These are phyloP conservation scores for Cebidichthys violaceus DNA, from an alignment of 2,113 vertebrate genomes.

Conservation along the genomic window DNA sequence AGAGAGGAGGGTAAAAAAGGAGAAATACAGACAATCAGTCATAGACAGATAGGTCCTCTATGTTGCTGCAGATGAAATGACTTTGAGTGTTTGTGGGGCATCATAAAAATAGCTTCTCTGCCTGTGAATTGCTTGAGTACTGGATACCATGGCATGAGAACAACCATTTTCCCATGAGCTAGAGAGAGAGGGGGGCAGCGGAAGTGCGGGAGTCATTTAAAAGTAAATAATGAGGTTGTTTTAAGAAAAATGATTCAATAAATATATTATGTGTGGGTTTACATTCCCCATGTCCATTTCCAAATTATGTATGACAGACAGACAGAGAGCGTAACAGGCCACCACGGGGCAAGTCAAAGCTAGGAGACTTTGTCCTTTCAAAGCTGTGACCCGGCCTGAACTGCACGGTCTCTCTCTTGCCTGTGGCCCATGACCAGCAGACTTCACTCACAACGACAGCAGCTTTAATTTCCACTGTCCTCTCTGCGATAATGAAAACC, in stretches of 20 bases:
- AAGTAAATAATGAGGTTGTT: constrained; percentile 56
- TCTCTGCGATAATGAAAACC: constrained; percentile 18
- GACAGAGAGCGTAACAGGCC: constrained; percentile 21
- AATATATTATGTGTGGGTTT: constrained; percentile 29
- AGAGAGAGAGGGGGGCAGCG: background rate
- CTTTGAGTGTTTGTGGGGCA: constrained; percentile 29
- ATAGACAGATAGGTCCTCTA: constrained; percentile 14
- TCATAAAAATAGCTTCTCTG: constrained; percentile 72
- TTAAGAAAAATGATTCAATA: constrained; percentile 26
- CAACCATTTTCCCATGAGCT: constrained; percentile 56
- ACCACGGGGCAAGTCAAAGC: constrained; percentile 43
- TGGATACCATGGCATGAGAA: constrained; percentile 62
- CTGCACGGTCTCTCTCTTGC: constrained; percentile 22
- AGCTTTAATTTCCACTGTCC: constrained; percentile 31
- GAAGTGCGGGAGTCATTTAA: constrained; percentile 45
- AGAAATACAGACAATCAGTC: constrained; percentile 45
- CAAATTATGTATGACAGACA: constrained; percentile 30
- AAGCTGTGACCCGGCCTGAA: constrained; percentile 54
- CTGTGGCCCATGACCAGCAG: constrained; percentile 35
- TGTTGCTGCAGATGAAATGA: constrained; percentile 35
- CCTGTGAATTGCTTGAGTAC: constrained; percentile 60
- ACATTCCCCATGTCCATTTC: background rate
- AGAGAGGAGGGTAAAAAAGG: background rate
- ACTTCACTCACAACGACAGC: constrained; percentile 30
- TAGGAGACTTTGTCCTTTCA: constrained; percentile 60